These are phyloP conservation scores for Centruroides sculpturatus DNA, from an alignment of 1,140 invertebrate species.

Conservation along the genomic window DNA sequence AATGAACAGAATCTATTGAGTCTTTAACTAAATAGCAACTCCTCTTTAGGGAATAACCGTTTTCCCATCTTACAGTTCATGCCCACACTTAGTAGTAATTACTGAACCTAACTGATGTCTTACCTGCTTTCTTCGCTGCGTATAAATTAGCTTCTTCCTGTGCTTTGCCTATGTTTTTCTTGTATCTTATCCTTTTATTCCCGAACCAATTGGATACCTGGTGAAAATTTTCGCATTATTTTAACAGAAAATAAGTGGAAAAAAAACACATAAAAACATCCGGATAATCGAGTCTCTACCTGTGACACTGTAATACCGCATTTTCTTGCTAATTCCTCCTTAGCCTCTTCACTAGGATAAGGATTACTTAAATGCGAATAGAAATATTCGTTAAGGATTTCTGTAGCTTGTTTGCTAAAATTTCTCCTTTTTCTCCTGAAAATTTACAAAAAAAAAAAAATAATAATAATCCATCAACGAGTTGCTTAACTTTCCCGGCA, in stretches of 20 bases:
- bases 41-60: too few relatives aligned
- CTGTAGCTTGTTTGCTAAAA: constrained; percentile 99
- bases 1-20: too few relatives aligned
- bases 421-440: constrained; percentile 89
- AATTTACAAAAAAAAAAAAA: not conserved
- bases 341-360: constrained; percentile 98
- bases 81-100: too few relatives aligned
- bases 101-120: not conserved
- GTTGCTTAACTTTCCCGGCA: too few relatives aligned
- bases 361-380: constrained; percentile 98
- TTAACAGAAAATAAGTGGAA: too few relatives aligned
- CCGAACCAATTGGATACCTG: constrained; percentile 98
- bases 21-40: too few relatives aligned
- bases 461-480: too few relatives aligned
- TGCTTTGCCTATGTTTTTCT: constrained; percentile 99
- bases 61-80: too few relatives aligned
- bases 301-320: constrained; percentile 96
- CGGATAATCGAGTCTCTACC: constrained; percentile 31
- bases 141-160: constrained; percentile 99
- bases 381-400: constrained; percentile 99
- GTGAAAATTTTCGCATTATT: too few relatives aligned
- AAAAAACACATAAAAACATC: too few relatives aligned
- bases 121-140: constrained; percentile 77
- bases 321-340: constrained; percentile 95
- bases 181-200: constrained; percentile 98